Evolutionary conservation across 2,797 vertebrate species (phyloP).

Genomic region (Limosa lapponica): DNA sequence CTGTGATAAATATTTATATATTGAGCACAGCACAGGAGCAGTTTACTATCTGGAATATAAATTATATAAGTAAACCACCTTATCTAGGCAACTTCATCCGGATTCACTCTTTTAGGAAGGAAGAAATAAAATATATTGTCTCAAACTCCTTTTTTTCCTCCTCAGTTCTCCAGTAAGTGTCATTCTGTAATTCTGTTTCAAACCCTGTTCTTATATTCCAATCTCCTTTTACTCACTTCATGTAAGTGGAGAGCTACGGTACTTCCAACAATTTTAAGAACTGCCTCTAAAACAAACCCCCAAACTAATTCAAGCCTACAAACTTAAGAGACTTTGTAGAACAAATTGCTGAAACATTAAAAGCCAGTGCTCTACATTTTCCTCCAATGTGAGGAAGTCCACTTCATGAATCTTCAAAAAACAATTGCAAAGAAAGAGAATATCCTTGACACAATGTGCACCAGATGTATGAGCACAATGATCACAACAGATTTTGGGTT

Average conservation of each 20-base stretch:
- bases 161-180: background rate
- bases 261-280: background rate
- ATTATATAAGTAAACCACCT: background rate
- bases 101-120: background rate
- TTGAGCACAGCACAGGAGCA: background rate
- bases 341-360: background rate
- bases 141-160: background rate
- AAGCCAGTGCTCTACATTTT: background rate
- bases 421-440: background rate
- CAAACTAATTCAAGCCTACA: background rate
- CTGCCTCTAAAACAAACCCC: background rate
- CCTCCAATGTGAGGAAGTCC: background rate
- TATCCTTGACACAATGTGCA: background rate
- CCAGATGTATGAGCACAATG: fast-evolving
- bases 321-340: background rate
- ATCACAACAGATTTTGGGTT: background rate
- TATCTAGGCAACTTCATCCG: background rate
- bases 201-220: background rate
- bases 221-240: background rate
- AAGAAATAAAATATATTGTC: background rate
- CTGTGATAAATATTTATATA: background rate
- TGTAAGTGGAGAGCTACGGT: background rate
- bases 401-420: background rate
- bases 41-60: background rate
- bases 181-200: background rate